Evolutionary conservation across 2,113 vertebrate genomes (phyloP).

Genomic region (Colinus virginianus): DNA sequence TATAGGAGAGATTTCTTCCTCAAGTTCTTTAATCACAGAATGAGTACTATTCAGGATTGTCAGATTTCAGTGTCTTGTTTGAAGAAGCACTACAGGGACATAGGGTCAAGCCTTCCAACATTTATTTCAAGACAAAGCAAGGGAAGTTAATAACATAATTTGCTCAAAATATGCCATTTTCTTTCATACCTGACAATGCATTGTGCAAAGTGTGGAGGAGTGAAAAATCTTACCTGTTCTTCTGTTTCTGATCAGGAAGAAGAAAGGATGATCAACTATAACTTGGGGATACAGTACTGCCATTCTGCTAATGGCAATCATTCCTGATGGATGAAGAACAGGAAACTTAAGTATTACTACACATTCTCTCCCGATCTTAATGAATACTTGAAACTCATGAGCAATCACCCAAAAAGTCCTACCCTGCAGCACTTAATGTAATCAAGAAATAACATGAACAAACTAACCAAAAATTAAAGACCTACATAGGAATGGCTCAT

Average conservation of each 20-base stretch:
- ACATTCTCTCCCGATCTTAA: not conserved
- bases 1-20: not conserved
- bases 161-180: not conserved
- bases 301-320: slow-evolving; percentile 94
- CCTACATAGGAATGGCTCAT: not conserved
- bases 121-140: not conserved
- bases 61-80: not conserved
- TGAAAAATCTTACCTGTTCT: slow-evolving; percentile 85
- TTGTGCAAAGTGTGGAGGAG: not conserved
- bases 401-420: not conserved
- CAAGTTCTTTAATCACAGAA: not conserved
- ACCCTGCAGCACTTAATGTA: not conserved
- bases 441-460: not conserved
- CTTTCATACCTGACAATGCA: not conserved
- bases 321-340: slow-evolving; percentile 79
- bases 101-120: not conserved
- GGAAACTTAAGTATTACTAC: not conserved
- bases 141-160: not conserved
- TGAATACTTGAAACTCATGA: not conserved
- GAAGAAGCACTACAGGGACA: not conserved
- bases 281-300: slow-evolving; percentile 95
- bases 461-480: not conserved
- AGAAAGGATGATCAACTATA: slow-evolving; percentile 97
- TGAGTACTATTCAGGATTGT: not conserved
- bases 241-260: slow-evolving; percentile 93